Percentiles rank a stretch among this genome's conserved stretches.
Evolutionary conservation across 2,888 invertebrate species (phyloP).

Genomic region (Drosophila sordidula): DNA sequence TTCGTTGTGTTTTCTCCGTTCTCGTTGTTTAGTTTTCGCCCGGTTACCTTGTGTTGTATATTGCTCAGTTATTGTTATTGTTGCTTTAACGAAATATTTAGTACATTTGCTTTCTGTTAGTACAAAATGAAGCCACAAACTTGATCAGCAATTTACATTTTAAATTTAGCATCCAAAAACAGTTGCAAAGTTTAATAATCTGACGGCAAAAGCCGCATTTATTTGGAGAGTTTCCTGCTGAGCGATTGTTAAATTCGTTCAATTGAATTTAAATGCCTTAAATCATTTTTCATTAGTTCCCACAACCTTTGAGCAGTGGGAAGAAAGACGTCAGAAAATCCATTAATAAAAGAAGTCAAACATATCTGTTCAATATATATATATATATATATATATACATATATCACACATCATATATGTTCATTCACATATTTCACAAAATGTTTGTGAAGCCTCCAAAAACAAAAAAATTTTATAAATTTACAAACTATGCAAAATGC

Average conservation of each 20-base stretch:
- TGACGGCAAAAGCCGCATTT: constrained; percentile 19
- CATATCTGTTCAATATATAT: neutral
- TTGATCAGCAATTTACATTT: constrained; percentile 39
- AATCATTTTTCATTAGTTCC: neutral
- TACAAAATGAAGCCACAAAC: constrained; percentile 31
- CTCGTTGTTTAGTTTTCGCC: constrained; percentile 60
- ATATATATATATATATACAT: constrained; percentile 2
- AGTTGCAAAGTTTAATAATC: neutral
- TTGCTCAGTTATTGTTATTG: constrained; percentile 41
- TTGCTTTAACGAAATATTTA: constrained; percentile 34
- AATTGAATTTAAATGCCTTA: neutral
- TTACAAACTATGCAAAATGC: constrained; percentile 28
- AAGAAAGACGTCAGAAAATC: neutral
- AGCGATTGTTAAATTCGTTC: neutral
- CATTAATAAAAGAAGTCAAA: neutral
- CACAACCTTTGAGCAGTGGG: neutral
- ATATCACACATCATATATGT: constrained; percentile 2
- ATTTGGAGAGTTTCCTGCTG: constrained; percentile 37
- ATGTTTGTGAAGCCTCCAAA: constrained; percentile 27
- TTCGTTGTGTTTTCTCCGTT: constrained; percentile 56
- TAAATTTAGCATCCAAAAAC: constrained; percentile 24
- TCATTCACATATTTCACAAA: constrained; percentile 6
- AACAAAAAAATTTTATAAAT: constrained; percentile 3
- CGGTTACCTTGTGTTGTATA: constrained; percentile 34
- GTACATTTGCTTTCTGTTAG: constrained; percentile 27